Evolutionary conservation across 2,113 vertebrate species (phyloP), one percentile per base, ranked within the genome.

Genomic region (Emydura subglobosa): DNA sequence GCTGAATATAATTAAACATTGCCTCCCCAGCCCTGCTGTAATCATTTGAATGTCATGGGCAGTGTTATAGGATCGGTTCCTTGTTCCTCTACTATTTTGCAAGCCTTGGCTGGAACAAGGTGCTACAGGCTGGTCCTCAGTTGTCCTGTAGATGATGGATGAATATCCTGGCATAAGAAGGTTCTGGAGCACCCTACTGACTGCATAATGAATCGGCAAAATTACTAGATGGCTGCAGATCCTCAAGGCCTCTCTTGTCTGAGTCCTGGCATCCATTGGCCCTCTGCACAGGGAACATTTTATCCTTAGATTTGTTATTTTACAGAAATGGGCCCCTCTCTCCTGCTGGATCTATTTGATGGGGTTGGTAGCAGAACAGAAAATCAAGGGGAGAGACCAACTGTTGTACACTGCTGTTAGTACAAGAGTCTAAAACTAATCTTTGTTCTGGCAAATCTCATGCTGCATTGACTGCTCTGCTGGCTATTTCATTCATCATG

Each of bases 361-460:
- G 11, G 86, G 87, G 68, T 91, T 95, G 91, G 88, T 88, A 90
- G 83, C 39, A 93, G 85, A 91, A 86, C 31, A 55, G 91, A 86
- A 94, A 89, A 91, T 94, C 39, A 79, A 93, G 95, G 96, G 92
- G 96, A 97, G 96, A 97, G 94, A 86, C 92, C 86, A 13, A 1
- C 86, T 85, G 88, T 96, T 97, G 94, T 97, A 53, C n/a, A 49
- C 79, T 92, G 68, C 86, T 87, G 53, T 82, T 93, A 80, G 88
- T 72, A 72, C 44, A 91, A 82, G 76, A 93, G 79, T 93, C 87
- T 87, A 61, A 93, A 96, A 82, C 90, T 95, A 92, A 89, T 95
- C 92, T 96, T 96, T 96, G 94, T 59, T 94, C 96, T 97, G 94
- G 94, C n/a, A 96, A 96, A 94, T 96, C 88, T 96, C 94, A 97